A percentile compares a stretch with the other conserved stretches of the same genome.
These are phyloP conservation scores for Drosophila ercepeae DNA, from an alignment of 1,140 invertebrate genomes.

Conservation along the genomic window DNA sequence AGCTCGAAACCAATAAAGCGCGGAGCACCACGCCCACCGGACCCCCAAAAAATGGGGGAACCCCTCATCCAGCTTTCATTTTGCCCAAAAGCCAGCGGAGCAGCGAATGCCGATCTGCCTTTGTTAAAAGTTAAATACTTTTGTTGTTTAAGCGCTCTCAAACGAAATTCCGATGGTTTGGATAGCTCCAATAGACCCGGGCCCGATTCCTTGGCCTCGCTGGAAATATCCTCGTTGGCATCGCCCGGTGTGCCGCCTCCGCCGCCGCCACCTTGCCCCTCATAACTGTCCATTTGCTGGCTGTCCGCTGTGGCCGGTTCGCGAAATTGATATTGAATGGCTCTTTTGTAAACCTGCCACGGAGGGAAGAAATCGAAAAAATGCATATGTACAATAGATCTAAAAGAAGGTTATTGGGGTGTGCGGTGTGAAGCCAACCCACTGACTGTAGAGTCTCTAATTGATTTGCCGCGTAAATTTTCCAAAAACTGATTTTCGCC, in stretches of 20 bases:
- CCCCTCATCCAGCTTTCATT: constrained; percentile 2
- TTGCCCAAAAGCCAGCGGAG: constrained; percentile 35
- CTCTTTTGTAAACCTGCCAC: constrained; percentile 68
- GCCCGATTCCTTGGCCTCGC: constrained; percentile 71
- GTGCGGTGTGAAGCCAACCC: constrained; percentile 6
- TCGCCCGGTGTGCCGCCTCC: constrained; percentile 39
- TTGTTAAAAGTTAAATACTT: constrained; percentile 83
- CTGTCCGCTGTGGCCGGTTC: constrained; percentile 73
- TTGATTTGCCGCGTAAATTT: constrained; percentile 66
- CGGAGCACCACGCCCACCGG: constrained; percentile 32
- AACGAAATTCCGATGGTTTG: constrained; percentile 83
- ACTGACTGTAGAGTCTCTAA: constrained; percentile 60
- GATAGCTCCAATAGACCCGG: constrained; percentile 81
- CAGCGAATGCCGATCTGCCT: constrained; percentile 55
- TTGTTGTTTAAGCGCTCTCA: constrained; percentile 83
- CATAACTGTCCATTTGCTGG: constrained; percentile 65
- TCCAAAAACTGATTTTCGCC: constrained; percentile 57
- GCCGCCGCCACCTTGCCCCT: constrained; percentile 41
- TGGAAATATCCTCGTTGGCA: constrained; percentile 65
- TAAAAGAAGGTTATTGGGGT: no score
- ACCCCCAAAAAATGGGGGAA: neutral
- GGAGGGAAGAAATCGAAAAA: constrained; percentile 10
- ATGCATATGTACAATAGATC: constrained; percentile 30
- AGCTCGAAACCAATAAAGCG: constrained; percentile 72
- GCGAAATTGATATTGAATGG: constrained; percentile 83